Evolutionary conservation across 1,140 invertebrate species (phyloP).

Genomic region (Bombus turneri): DNA sequence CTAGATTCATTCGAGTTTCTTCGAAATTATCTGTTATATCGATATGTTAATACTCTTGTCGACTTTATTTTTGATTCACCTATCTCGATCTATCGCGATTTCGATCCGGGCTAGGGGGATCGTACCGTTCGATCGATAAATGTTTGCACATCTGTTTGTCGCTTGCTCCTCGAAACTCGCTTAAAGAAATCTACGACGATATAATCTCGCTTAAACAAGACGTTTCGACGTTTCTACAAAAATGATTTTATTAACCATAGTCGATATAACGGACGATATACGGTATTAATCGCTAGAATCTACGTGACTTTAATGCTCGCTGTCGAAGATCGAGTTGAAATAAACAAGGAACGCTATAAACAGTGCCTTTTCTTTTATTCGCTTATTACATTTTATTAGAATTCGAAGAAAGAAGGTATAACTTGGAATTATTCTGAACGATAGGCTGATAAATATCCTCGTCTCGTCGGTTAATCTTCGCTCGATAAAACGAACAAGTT

Average conservation of each 20-base stretch:
- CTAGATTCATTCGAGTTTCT: background rate
- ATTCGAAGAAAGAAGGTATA: background rate
- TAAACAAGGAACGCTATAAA: background rate
- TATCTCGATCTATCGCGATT: background rate
- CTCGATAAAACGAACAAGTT: background rate
- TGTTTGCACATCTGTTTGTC: background rate
- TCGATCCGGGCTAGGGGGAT: background rate
- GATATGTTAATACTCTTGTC: no score
- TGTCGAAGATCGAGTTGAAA: background rate
- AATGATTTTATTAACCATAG: background rate
- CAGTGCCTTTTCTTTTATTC: no score
- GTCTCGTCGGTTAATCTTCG: no score
- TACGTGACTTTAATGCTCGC: background rate
- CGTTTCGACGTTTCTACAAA: background rate
- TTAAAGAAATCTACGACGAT: background rate
- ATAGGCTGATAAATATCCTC: no score
- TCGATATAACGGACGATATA: background rate
- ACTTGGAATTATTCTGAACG: background rate
- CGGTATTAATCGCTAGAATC: background rate
- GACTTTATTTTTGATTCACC: no score
- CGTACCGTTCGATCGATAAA: background rate
- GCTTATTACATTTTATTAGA: background rate
- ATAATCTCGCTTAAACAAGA: background rate
- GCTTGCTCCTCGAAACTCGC: background rate
- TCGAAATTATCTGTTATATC: background rate